Evolutionary conservation across 2,888 invertebrate genomes (phyloP), one percentile per base, ranked within the genome.

Genomic region (Cerastis leucographa): DNA sequence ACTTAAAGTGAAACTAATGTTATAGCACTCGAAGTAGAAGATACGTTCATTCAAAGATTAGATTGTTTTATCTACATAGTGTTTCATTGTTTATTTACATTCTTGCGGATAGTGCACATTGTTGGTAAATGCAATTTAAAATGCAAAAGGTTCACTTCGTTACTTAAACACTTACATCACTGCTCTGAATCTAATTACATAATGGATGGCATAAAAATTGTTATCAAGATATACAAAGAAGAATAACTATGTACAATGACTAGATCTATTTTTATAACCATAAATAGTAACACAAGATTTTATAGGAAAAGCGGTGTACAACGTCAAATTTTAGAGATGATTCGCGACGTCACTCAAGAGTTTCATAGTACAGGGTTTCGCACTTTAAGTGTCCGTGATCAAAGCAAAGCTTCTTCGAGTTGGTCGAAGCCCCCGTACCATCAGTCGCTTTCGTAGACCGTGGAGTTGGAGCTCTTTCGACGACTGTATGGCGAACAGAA

Each of bases 371-470:
- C 81, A 78, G 70, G 80, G 76, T 81, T 83, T 85, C 54, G 80
- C 90, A 90, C 92, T 90, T 90, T 84, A 85, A 90, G 90, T 92
- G 92, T 92, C 82, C 85, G 80, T 84, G 79, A 89, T 95, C 91
- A 96, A 74, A 96, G 94, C 78, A 96, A 88, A 76, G 96, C 95
- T 90, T 96, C 96, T 92, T 96, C 95, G 89, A 96, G 92, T 91
- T 93, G 94, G 81, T 96, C 93, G 93, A 95, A 94, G 92, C 88
- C 84, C 12, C 92, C 94, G 90, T 93, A 93, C 94, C 94, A 95
- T 97, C 96, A 97, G 93, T 97, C 97, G 86, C 97, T 97, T 84
- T 97, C 97, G 91, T 95, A 97, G 80, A 96, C 93, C 0, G 96
- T 96, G 2, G 96, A 97, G 89, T 95, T 96, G 77, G 96, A 96